Evolutionary conservation across 2,888 invertebrate species (phyloP).

Genomic region (Papilio protenor): DNA sequence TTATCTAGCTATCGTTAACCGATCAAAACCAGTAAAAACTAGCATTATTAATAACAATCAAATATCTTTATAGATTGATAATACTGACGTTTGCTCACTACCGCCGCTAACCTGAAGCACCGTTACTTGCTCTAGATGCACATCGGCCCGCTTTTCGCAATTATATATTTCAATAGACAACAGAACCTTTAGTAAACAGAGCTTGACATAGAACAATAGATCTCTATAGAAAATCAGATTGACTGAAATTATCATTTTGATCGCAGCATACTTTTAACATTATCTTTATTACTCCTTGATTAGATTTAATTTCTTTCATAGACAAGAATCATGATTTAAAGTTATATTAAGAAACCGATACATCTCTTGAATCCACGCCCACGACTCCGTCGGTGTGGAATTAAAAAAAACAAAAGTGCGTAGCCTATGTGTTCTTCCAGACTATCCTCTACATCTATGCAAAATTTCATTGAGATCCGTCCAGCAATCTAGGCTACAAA

Average conservation of each 20-base stretch:
- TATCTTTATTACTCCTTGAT: too few relatives aligned
- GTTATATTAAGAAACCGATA: too few relatives aligned
- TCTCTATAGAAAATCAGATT: conserved; percentile 12
- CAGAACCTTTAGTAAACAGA: conserved; percentile 47
- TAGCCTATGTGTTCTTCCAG: too few relatives aligned
- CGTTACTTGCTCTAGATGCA: conserved; percentile 72
- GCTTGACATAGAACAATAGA: conserved; percentile 11
- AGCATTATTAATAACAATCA: conserved; percentile 1
- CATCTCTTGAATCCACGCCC: too few relatives aligned
- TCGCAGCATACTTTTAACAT: not conserved
- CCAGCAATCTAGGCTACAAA: too few relatives aligned
- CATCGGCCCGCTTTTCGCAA: conserved; percentile 64
- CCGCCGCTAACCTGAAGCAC: conserved; percentile 56
- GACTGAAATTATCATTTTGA: not conserved
- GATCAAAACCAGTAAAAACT: not conserved
- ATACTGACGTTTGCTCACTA: conserved; percentile 4
- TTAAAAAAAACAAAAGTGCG: too few relatives aligned
- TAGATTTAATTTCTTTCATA: too few relatives aligned
- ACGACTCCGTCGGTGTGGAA: too few relatives aligned
- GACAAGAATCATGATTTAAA: too few relatives aligned
- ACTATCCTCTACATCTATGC: too few relatives aligned
- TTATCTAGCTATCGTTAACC: not conserved
- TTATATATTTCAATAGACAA: conserved; percentile 71
- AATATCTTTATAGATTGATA: conserved; percentile 12
- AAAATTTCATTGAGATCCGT: too few relatives aligned